A percentile compares a stretch with the other conserved stretches of the same genome.
Evolutionary conservation across 2,113 vertebrate genomes (phyloP).

Genomic region (Osmerus eperlanus): DNA sequence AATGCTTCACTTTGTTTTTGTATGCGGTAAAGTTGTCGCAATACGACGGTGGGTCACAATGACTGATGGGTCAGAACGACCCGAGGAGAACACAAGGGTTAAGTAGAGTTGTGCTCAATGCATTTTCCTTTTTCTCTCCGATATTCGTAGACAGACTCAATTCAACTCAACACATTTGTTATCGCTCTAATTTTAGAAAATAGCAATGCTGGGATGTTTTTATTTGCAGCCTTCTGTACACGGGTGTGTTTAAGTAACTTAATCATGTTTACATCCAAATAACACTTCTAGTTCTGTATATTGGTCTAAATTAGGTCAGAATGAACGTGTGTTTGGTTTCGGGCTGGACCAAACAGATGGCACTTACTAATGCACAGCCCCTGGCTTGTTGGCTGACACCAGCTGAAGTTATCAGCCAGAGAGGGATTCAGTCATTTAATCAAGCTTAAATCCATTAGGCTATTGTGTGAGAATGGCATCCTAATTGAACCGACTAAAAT

Average conservation of each 20-base stretch:
- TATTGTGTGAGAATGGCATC: slow-evolving; percentile 27
- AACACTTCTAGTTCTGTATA: not conserved
- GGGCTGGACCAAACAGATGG: slow-evolving; percentile 54
- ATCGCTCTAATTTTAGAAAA: not conserved
- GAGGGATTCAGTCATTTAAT: slow-evolving; percentile 60
- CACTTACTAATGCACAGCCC: not conserved
- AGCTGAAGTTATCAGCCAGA: slow-evolving; percentile 22
- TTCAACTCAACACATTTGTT: too few species aligned
- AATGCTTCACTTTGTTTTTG: too few species aligned
- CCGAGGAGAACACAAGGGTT: too few species aligned
- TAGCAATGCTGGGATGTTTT: not conserved
- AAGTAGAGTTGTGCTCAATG: too few species aligned
- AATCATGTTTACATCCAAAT: not conserved
- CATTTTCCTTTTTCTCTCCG: too few species aligned
- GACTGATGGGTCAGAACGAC: too few species aligned
- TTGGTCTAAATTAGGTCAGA: not conserved
- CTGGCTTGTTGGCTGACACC: slow-evolving; percentile 32
- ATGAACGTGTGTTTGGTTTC: not conserved
- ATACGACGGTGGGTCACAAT: too few species aligned
- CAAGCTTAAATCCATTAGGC: slow-evolving; percentile 55
- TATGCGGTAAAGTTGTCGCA: too few species aligned
- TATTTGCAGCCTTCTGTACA: not conserved
- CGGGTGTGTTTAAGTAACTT: not conserved
- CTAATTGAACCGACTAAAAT: not conserved
- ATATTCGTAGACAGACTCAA: too few species aligned